Evolutionary conservation across 2,888 invertebrate species (phyloP).

Genomic region (Brenthis ino): DNA sequence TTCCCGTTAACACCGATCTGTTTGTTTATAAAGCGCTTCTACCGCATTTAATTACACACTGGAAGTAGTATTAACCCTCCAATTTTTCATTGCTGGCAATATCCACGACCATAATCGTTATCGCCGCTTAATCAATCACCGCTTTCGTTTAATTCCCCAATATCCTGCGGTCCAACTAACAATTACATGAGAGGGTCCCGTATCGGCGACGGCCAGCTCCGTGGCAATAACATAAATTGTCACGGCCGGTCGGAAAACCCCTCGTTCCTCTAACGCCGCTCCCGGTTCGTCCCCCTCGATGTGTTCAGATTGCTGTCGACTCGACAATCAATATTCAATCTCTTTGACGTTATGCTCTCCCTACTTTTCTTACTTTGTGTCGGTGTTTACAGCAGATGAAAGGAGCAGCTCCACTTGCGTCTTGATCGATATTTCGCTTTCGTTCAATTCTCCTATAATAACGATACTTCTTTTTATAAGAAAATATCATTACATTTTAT

Average conservation of each 20-base stretch:
- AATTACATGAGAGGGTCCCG: conserved; percentile 78
- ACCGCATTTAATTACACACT: conserved; percentile 47
- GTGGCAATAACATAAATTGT: conserved; percentile 81
- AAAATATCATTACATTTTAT: neutral
- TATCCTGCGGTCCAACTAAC: conserved; percentile 79
- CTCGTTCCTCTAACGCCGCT: conserved; percentile 41
- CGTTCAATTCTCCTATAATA: conserved; percentile 10
- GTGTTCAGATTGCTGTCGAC: conserved; percentile 70
- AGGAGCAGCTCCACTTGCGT: conserved; percentile 40
- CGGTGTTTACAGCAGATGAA: conserved; percentile 69
- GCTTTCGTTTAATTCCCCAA: conserved; percentile 76
- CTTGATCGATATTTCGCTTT: conserved; percentile 32
- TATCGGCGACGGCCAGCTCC: conserved; percentile 68
- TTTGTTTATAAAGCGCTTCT: conserved; percentile 55
- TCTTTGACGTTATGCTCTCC: conserved; percentile 78
- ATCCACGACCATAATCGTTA: conserved; percentile 66
- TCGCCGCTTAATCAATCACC: conserved; percentile 77
- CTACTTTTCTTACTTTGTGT: conserved; percentile 75
- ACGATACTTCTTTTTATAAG: neutral
- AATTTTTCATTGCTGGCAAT: conserved; percentile 65
- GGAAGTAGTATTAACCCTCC: conserved; percentile 46
- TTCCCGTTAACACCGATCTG: conserved; percentile 50
- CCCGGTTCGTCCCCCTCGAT: conserved; percentile 28
- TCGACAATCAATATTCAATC: conserved; percentile 81
- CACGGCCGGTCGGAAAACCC: conserved; percentile 71